phyloP scores from a whole-genome alignment of 2,888 invertebrate genomes.

The Thereva unica region DNA sequence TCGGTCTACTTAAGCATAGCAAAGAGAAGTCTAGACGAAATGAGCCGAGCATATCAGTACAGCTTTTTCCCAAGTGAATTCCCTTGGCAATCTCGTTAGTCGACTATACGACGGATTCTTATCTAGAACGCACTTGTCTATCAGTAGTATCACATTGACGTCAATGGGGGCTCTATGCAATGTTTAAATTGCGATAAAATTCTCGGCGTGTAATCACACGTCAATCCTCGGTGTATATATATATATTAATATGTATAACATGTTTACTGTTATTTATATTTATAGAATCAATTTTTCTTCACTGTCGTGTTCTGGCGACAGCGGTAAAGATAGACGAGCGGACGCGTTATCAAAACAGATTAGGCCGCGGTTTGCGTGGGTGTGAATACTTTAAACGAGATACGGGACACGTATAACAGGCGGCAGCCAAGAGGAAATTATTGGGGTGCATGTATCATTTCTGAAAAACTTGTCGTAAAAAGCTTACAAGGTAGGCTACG shows the following conservation, averaged over 20 bases:
- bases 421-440: conserved; percentile 2
- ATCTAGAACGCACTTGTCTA: conserved; percentile 26
- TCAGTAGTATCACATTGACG: conserved; percentile 38
- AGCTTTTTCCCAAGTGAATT: too few species aligned
- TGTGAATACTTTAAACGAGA: too few species aligned
- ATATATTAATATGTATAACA: conserved; percentile 1
- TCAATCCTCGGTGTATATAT: background rate
- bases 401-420: too few species aligned
- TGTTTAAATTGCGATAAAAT: conserved; percentile 35
- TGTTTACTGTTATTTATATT: background rate
- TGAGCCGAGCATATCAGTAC: too few species aligned
- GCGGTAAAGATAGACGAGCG: too few species aligned
- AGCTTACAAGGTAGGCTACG: background rate
- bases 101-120: background rate
- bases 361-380: too few species aligned
- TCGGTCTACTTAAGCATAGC: too few species aligned
- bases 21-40: too few species aligned
- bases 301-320: too few species aligned
- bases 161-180: conserved; percentile 39
- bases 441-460: background rate
- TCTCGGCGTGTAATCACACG: conserved; percentile 6
- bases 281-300: too few species aligned
- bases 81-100: too few species aligned
- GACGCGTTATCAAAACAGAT: too few species aligned
- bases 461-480: background rate